phyloP scores from a whole-genome alignment of 2,113 vertebrate species.

The Pica pica region DNA sequence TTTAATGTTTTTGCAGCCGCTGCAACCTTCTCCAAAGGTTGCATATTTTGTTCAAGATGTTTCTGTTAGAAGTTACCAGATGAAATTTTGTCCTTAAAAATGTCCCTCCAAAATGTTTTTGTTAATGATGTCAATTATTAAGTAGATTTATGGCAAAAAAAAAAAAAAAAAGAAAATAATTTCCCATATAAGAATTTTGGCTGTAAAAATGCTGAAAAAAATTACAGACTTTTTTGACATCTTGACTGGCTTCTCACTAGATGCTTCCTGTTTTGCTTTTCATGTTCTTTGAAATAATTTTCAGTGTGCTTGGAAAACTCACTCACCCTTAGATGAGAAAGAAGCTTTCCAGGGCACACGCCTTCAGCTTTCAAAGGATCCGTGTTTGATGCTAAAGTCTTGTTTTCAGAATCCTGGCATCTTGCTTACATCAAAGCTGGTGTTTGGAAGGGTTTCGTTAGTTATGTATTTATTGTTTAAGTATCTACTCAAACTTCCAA shows the following conservation, averaged over 20 bases:
- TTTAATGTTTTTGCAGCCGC: neutral
- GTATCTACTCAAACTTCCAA: neutral
- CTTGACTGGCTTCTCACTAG: neutral
- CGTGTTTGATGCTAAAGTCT: neutral
- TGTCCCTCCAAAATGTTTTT: neutral
- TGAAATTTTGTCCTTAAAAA: neutral
- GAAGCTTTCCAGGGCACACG: neutral
- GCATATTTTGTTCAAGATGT: neutral
- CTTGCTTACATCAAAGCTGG: neutral
- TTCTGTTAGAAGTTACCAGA: neutral
- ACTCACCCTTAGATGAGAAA: neutral
- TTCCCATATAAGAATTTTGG: neutral
- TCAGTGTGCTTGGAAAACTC: neutral
- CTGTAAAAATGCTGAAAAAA: neutral
- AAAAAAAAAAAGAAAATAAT: neutral
- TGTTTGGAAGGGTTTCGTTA: neutral
- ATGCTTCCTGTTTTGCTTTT: neutral
- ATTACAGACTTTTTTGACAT: neutral
- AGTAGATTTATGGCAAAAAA: neutral
- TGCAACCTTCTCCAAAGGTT: neutral
- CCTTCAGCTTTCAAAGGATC: neutral
- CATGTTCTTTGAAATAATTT: neutral
- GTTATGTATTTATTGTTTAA: neutral
- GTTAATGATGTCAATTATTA: neutral
- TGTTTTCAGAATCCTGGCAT: neutral